A percentile compares a stretch with the other conserved stretches of the same genome.
Conservation (phyloP, 1,140 invertebrate species). For the Druon quercuslanigerum region DNA sequence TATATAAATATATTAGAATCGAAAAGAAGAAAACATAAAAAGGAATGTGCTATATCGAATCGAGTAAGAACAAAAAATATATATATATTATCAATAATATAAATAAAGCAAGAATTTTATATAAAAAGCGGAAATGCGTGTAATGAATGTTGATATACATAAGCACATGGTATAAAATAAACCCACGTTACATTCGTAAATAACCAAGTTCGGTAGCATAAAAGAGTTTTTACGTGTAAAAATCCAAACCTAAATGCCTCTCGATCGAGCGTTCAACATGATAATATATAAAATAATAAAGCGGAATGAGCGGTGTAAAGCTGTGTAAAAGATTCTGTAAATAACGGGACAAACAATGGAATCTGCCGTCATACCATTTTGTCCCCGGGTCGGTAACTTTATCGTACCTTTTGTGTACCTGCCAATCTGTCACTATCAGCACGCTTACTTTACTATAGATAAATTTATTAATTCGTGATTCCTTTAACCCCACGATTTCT, state of each 20-base stretch:
- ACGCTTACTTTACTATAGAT: not conserved
- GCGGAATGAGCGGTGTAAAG: slow-evolving; percentile 32
- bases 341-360: slow-evolving; percentile 24
- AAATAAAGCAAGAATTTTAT: slow-evolving; percentile 62
- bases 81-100: slow-evolving; percentile 45
- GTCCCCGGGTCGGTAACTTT: slow-evolving; percentile 17
- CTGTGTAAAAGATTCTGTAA: slow-evolving; percentile 40
- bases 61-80: slow-evolving; percentile 19
- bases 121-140: slow-evolving; percentile 57
- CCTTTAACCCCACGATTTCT: not conserved
- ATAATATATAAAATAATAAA: slow-evolving; percentile 21
- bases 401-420: slow-evolving; percentile 22
- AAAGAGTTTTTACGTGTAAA: slow-evolving; percentile 64
- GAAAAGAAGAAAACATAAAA: slow-evolving; percentile 30
- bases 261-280: slow-evolving; percentile 44
- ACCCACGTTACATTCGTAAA: slow-evolving; percentile 35
- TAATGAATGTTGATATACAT: slow-evolving; percentile 62
- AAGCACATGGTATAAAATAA: slow-evolving; percentile 33
- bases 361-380: slow-evolving; percentile 25
- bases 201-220: slow-evolving; percentile 51
- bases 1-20: slow-evolving; percentile 38
- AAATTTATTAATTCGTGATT: not conserved
- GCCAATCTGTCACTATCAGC: not conserved
- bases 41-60: slow-evolving; percentile 20
- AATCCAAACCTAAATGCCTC: slow-evolving; percentile 63